A percentile compares a stretch with the other conserved stretches of the same genome.
Conservation (phyloP, 2,888 invertebrate genomes). For the Drosophila vallismaia region DNA sequence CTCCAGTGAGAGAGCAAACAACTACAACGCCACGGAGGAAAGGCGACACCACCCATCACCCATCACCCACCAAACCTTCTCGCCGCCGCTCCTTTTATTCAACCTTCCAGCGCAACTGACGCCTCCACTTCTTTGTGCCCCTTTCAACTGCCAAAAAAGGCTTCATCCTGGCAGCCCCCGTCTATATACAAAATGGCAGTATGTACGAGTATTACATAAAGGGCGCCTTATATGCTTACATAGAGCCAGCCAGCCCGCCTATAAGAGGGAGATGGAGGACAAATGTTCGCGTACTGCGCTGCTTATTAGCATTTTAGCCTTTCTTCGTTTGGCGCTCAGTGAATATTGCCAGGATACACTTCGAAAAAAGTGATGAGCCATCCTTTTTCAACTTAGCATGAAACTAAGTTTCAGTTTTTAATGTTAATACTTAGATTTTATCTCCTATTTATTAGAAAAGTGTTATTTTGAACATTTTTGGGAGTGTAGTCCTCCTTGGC, state of each 20-base stretch:
- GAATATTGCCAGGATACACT: slow-evolving; percentile 23
- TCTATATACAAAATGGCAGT: slow-evolving; percentile 67
- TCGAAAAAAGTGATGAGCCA: neutral
- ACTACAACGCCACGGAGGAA: slow-evolving; percentile 53
- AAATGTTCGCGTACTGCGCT: slow-evolving; percentile 42
- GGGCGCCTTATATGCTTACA: slow-evolving; percentile 68
- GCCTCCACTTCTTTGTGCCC: slow-evolving; percentile 70
- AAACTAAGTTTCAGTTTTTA: too few species aligned
- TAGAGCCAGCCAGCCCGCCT: slow-evolving; percentile 32
- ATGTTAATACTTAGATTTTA: too few species aligned
- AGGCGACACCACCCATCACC: slow-evolving; percentile 15
- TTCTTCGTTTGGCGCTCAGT: slow-evolving; percentile 55
- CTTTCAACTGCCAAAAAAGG: slow-evolving; percentile 67
- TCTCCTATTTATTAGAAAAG: too few species aligned
- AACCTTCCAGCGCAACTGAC: slow-evolving; percentile 55
- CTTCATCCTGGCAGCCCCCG: slow-evolving; percentile 49
- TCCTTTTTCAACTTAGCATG: neutral
- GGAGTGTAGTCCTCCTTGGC: slow-evolving; percentile 17
- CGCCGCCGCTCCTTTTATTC: slow-evolving; percentile 13
- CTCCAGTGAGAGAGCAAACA: slow-evolving; percentile 69
- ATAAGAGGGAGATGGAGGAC: slow-evolving; percentile 29
- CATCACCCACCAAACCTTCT: slow-evolving; percentile 19
- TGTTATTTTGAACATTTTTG: neutral
- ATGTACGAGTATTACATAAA: slow-evolving; percentile 73
- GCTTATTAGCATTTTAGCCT: slow-evolving; percentile 79